Evolutionary conservation across 2,888 invertebrate genomes (phyloP).

Genomic region (Scaptomyza caliginosa): DNA sequence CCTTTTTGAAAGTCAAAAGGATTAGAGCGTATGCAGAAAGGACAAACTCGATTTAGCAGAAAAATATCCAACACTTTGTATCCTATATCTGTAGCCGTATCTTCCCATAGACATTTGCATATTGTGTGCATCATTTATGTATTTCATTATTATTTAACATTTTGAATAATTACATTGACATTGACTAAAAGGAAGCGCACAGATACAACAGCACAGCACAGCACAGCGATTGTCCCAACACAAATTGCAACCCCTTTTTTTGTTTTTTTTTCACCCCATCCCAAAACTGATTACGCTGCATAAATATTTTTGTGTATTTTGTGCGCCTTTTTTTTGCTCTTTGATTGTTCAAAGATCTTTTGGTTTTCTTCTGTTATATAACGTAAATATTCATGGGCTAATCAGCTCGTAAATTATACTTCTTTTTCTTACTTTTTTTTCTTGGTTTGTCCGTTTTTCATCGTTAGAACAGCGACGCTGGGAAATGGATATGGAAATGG

Average conservation of each 20-base stretch:
- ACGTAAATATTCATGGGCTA: constrained; percentile 75
- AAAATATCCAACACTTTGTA: constrained; percentile 64
- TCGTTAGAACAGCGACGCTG: constrained; percentile 49
- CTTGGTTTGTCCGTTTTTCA: constrained; percentile 40
- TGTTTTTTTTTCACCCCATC: background rate
- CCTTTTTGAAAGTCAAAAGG: constrained; percentile 77
- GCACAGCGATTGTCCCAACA: background rate
- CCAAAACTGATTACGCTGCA: constrained; percentile 61
- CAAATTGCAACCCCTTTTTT: constrained; percentile 46
- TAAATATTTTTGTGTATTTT: constrained; percentile 75
- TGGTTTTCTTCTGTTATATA: constrained; percentile 26
- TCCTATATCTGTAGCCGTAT: constrained; percentile 1
- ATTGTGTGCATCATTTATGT: constrained; percentile 65
- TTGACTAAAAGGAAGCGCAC: constrained; percentile 55
- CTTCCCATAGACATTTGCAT: constrained; percentile 60
- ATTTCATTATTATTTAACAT: constrained; percentile 33
- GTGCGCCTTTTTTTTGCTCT: constrained; percentile 61
- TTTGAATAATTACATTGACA: constrained; percentile 69
- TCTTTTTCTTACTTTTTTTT: too few relatives aligned
- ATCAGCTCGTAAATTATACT: constrained; percentile 78
- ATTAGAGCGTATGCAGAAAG: constrained; percentile 55
- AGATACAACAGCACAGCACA: too few relatives aligned
- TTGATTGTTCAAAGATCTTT: constrained; percentile 23
- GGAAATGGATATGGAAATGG: constrained; percentile 59
- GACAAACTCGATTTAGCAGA: constrained; percentile 75